A percentile compares a stretch with the other conserved stretches of the same genome.
These are phyloP conservation scores for Anolis sagrei DNA, from an alignment of 2,113 vertebrate species.

Conservation along the genomic window DNA sequence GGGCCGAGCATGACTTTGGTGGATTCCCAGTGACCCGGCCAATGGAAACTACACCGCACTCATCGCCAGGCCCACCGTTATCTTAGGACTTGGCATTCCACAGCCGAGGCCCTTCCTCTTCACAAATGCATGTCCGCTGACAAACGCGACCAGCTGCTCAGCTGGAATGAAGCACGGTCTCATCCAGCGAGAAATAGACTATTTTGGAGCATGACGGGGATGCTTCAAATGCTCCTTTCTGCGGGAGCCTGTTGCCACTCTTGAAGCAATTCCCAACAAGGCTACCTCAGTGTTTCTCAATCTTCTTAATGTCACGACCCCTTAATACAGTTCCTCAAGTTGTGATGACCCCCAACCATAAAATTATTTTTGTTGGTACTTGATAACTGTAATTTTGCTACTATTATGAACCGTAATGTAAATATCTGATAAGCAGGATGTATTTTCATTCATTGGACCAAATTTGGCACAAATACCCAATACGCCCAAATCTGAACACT, in stretches of 20 bases:
- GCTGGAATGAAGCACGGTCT: neutral
- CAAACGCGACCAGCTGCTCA: conserved; percentile 21
- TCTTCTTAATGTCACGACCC: too few relatives aligned
- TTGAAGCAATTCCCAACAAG: too few relatives aligned
- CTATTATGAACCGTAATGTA: too few relatives aligned
- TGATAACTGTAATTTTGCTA: too few relatives aligned
- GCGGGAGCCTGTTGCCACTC: neutral
- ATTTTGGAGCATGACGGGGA: neutral
- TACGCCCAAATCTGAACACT: too few relatives aligned
- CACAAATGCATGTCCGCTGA: neutral
- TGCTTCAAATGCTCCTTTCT: neutral
- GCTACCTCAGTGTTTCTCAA: too few relatives aligned
- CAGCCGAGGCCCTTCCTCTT: conserved; percentile 13
- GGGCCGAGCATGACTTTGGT: neutral
- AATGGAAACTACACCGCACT: neutral
- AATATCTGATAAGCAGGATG: too few relatives aligned
- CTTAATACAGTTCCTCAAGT: too few relatives aligned
- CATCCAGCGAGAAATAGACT: neutral
- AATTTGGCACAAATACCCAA: too few relatives aligned
- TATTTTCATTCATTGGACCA: too few relatives aligned
- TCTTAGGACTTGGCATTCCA: conserved; percentile 1
- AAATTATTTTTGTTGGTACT: too few relatives aligned
- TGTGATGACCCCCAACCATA: too few relatives aligned
- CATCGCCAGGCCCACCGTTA: neutral
- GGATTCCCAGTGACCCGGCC: neutral